phyloP scores from a whole-genome alignment of 2,113 vertebrate genomes.

The Telmatochromis bifrenatus region DNA sequence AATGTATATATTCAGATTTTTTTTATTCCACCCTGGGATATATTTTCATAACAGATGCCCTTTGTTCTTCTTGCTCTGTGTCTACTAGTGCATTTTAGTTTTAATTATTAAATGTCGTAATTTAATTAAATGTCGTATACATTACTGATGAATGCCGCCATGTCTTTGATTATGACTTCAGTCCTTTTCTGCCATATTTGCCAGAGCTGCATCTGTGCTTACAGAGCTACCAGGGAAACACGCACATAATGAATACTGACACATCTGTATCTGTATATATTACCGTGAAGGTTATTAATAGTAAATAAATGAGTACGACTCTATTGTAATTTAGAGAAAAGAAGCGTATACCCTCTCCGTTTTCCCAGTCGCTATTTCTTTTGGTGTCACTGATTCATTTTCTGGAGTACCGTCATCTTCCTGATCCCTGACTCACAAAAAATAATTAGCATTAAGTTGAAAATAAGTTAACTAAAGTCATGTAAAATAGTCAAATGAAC shows the following conservation, averaged over 20 bases:
- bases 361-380: neutral
- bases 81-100: too few species aligned
- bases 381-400: neutral
- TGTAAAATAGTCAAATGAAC: too few species aligned
- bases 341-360: neutral
- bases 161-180: neutral
- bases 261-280: constrained; percentile 11
- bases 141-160: neutral
- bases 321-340: neutral
- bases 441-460: too few species aligned
- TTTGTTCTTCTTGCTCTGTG: too few species aligned
- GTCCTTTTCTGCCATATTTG: neutral
- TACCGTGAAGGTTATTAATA: neutral
- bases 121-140: neutral
- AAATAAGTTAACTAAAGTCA: too few species aligned
- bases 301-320: neutral
- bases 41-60: too few species aligned
- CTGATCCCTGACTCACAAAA: too few species aligned
- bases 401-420: neutral
- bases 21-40: too few species aligned
- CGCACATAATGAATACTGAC: neutral
- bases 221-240: constrained; percentile 3
- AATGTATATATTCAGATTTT: too few species aligned
- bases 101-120: too few species aligned
- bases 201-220: constrained; percentile 37